phyloP scores from a whole-genome alignment of 1,140 invertebrate genomes.

The Limonius californicus region DNA sequence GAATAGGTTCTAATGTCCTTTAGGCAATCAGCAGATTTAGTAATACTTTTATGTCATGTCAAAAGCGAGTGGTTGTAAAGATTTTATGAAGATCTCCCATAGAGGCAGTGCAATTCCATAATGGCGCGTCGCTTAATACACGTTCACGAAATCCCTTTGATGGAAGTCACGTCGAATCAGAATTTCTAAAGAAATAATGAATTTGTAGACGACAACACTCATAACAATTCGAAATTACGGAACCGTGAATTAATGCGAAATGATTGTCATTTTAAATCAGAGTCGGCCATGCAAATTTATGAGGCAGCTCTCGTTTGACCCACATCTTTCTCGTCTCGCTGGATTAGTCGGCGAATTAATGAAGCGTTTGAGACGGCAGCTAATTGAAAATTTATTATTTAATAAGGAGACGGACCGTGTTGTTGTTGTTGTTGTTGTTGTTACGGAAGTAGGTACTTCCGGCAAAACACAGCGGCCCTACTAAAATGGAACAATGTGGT shows the following conservation, averaged over 20 bases:
- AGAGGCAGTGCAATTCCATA: too few species aligned
- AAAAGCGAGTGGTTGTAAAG: too few species aligned
- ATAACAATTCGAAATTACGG: conserved; percentile 8
- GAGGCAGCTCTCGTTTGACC: conserved; percentile 16
- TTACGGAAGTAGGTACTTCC: conserved; percentile 22
- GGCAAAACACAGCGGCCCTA: conserved; percentile 9
- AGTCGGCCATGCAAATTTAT: conserved; percentile 21
- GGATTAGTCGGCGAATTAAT: conserved; percentile 24
- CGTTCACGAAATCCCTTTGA: neutral
- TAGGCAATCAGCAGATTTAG: too few species aligned
- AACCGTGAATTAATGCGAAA: neutral
- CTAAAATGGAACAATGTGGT: neutral
- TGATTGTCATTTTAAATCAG: conserved; percentile 12
- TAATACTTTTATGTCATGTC: too few species aligned
- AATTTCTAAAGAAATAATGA: conserved; percentile 7
- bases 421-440: conserved; percentile 15
- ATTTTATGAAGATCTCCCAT: too few species aligned
- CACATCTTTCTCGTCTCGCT: conserved; percentile 17
- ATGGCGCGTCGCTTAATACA: neutral
- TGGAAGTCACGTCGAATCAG: neutral
- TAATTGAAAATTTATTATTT: conserved; percentile 31
- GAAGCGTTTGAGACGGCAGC: conserved; percentile 24
- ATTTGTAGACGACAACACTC: neutral
- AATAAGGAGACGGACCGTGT: conserved; percentile 22
- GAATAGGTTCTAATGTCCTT: too few species aligned